Conservation (phyloP, 2,113 vertebrate species). For the Saiga tatarica region DNA sequence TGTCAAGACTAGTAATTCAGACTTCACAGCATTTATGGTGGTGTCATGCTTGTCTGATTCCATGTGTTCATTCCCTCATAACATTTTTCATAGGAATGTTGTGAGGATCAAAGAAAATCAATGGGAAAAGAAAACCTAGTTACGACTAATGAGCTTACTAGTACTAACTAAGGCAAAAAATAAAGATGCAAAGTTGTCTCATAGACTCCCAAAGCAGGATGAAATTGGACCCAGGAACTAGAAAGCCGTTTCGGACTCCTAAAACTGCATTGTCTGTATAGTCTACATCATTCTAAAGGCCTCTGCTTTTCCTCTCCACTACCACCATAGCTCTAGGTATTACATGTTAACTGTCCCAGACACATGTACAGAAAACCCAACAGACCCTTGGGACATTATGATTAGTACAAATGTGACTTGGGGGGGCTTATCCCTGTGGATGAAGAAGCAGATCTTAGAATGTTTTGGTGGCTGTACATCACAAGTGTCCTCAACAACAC, state of each 20-base stretch:
- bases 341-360: neutral
- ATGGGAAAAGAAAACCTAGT: neutral
- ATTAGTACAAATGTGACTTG: neutral
- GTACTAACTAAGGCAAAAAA: neutral
- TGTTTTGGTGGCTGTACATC: neutral
- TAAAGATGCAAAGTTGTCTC: neutral
- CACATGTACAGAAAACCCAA: neutral
- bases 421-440: neutral
- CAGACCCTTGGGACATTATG: neutral
- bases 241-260: neutral
- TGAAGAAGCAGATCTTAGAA: neutral
- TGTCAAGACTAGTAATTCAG: neutral
- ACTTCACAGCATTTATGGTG: neutral
- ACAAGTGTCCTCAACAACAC: neutral
- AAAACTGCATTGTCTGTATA: neutral
- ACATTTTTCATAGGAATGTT: neutral
- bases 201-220: neutral
- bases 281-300: neutral
- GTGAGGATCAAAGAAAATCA: conserved; percentile 1
- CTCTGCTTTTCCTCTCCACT: neutral
- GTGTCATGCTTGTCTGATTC: neutral
- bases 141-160: neutral
- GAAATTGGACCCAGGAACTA: neutral
- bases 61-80: neutral
- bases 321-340: neutral